phyloP scores from a whole-genome alignment of 2,113 vertebrate species.

The Corvus hawaiiensis region DNA sequence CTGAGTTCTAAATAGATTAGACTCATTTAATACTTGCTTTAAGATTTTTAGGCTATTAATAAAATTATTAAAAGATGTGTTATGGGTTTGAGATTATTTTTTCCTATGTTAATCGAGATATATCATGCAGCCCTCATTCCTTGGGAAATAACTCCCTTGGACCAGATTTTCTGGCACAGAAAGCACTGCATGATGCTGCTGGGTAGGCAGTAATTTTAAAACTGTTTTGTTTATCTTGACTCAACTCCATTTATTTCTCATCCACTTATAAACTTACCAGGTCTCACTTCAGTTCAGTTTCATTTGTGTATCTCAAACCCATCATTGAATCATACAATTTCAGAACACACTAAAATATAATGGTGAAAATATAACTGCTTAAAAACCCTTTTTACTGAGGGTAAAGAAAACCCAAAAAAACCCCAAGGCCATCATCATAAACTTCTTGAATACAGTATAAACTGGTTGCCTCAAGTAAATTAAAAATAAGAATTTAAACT shows the following conservation, averaged over 20 bases:
- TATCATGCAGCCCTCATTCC: not conserved
- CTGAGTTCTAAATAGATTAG: not conserved
- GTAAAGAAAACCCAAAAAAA: not conserved
- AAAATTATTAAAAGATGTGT: not conserved
- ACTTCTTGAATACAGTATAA: not conserved
- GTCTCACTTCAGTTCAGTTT: not conserved
- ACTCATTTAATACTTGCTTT: not conserved
- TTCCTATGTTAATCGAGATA: not conserved
- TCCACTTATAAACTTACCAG: not conserved
- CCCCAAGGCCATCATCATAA: not conserved
- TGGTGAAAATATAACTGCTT: not conserved
- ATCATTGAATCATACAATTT: not conserved
- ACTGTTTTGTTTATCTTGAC: conserved; percentile 7
- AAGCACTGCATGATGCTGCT: not conserved
- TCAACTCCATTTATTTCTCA: not conserved
- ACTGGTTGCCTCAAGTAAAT: not conserved
- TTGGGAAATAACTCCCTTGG: not conserved
- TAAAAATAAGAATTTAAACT: not conserved
- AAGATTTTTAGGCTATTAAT: not conserved
- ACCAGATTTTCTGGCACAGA: not conserved
- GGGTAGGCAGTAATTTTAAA: conserved; percentile 2
- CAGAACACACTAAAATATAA: not conserved
- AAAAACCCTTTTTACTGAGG: not conserved
- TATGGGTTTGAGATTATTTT: not conserved
- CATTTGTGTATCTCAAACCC: not conserved